phyloP scores from a whole-genome alignment of 2,888 invertebrate genomes.

The Drosophila algonquin region DNA sequence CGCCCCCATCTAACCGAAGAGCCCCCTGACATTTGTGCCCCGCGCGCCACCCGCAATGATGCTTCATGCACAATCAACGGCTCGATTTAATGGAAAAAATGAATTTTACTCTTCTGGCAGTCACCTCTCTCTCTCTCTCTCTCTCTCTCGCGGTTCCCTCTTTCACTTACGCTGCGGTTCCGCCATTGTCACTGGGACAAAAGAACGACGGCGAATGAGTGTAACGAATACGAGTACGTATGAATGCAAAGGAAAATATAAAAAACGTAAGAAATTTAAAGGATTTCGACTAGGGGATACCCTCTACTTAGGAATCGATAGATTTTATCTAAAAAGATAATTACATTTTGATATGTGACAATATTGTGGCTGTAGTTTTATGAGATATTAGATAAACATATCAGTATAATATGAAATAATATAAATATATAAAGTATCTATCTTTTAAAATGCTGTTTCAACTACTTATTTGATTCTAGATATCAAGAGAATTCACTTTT shows the following conservation, averaged over 20 bases:
- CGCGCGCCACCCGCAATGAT: slow-evolving; percentile 33
- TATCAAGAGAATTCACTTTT: no score
- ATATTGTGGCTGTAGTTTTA: no score
- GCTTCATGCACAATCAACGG: slow-evolving; percentile 81
- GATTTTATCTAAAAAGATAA: neutral
- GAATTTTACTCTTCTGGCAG: slow-evolving; percentile 62
- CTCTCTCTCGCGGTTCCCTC: slow-evolving; percentile 24
- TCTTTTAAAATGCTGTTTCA: no score
- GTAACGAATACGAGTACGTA: slow-evolving; percentile 46
- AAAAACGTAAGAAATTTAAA: neutral
- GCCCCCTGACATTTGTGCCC: slow-evolving; percentile 77
- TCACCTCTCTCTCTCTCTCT: neutral
- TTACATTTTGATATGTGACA: no score
- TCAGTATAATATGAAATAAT: no score
- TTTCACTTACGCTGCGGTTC: slow-evolving; percentile 11
- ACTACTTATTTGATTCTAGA: no score
- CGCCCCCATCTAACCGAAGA: slow-evolving; percentile 72
- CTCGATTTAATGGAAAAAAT: slow-evolving; percentile 81
- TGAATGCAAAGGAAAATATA: slow-evolving; percentile 51
- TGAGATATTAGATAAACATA: no score
- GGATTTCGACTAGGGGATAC: neutral
- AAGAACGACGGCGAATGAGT: slow-evolving; percentile 57
- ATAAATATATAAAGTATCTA: no score
- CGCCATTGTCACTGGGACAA: slow-evolving; percentile 46
- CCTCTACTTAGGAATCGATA: neutral